A percentile compares a stretch with the other conserved stretches of the same genome.
Conservation (phyloP, 1,140 invertebrate genomes). For the Diorhabda carinulata region DNA sequence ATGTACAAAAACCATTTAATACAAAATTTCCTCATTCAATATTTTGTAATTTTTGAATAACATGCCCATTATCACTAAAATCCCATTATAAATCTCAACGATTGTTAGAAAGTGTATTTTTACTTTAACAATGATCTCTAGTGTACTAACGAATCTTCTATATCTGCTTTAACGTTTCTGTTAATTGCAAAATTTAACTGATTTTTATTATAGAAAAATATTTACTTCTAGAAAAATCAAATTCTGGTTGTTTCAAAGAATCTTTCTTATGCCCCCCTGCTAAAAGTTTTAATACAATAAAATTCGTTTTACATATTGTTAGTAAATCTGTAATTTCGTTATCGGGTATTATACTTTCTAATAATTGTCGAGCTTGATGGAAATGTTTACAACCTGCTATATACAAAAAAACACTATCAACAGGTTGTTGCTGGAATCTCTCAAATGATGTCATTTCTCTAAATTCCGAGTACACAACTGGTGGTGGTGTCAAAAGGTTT, state of each 20-base stretch:
- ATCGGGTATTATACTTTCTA: conserved; percentile 77
- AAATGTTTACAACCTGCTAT: conserved; percentile 84
- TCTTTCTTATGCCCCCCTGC: conserved; percentile 88
- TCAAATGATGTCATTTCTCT: conserved; percentile 54
- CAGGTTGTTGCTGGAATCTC: conserved; percentile 48
- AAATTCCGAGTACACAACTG: conserved; percentile 55
- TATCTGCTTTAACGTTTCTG: too few relatives aligned
- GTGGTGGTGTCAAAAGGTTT: conserved; percentile 81
- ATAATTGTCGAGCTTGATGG: conserved; percentile 79
- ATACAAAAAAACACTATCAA: conserved; percentile 60
- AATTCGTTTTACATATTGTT: conserved; percentile 91
- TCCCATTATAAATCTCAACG: too few relatives aligned
- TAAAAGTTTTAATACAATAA: conserved; percentile 88
- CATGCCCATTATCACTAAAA: too few relatives aligned
- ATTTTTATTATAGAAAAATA: conserved; percentile 88
- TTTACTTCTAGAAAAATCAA: conserved; percentile 84
- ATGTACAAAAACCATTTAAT: too few relatives aligned
- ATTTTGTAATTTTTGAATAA: too few relatives aligned
- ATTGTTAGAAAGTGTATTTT: too few relatives aligned
- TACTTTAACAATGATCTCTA: too few relatives aligned
- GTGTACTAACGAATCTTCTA: too few relatives aligned
- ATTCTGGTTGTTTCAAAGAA: conserved; percentile 76
- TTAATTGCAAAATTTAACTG: conserved; percentile 21
- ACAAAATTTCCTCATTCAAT: too few relatives aligned
- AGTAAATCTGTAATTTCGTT: conserved; percentile 74